Conservation (phyloP, 2,888 invertebrate species). For the Agrochola macilenta region DNA sequence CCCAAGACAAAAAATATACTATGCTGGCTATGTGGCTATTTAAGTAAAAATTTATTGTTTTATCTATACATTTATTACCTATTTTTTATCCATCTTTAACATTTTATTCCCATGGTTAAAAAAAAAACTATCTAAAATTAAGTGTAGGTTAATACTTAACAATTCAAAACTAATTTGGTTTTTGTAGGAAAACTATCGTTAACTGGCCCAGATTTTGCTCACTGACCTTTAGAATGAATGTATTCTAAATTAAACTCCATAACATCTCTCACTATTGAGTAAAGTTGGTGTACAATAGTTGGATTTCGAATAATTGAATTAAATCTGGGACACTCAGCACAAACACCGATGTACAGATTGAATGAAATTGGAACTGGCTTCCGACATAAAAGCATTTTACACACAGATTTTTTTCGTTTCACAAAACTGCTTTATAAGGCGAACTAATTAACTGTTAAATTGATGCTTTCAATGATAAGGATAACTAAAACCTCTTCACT, state of each 20-base stretch:
- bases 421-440: background rate
- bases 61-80: no score
- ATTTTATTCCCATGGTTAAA: no score
- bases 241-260: conserved; percentile 22
- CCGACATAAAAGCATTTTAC: conserved; percentile 7
- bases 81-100: no score
- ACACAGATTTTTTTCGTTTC: background rate
- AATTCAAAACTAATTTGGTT: no score
- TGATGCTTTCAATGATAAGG: conserved; percentile 15
- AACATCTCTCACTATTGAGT: conserved; percentile 14
- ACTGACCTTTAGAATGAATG: no score
- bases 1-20: no score
- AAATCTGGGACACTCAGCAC: conserved; percentile 34
- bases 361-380: conserved; percentile 31
- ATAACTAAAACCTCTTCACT: conserved; percentile 20
- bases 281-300: conserved; percentile 6
- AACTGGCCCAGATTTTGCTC: no score
- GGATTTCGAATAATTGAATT: conserved; percentile 37
- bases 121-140: no score
- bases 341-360: conserved; percentile 23
- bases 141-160: no score
- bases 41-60: no score
- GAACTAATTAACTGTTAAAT: conserved; percentile 5
- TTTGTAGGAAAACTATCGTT: no score
- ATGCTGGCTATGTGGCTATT: no score